Conservation (phyloP, 2,113 vertebrate genomes). For the Plectropomus leopardus region DNA sequence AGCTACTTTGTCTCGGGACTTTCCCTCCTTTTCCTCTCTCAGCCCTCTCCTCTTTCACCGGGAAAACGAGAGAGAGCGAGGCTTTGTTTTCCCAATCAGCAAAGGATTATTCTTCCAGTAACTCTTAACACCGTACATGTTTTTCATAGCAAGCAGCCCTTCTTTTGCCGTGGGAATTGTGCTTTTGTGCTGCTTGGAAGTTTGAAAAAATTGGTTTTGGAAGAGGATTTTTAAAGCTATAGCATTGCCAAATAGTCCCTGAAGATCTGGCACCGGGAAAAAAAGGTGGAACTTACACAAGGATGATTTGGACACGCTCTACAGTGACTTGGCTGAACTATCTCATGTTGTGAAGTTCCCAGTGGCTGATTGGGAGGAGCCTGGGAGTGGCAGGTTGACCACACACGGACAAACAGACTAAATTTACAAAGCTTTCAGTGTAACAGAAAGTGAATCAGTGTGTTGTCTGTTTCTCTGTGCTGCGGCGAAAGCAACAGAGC, state of each 20-base stretch:
- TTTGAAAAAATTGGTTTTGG: conserved; percentile 28
- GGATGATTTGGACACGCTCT: conserved; percentile 22
- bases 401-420: conserved; percentile 30
- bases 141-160: background rate
- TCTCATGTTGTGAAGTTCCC: conserved; percentile 22
- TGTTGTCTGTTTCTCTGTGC: conserved; percentile 17
- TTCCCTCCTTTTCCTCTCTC: conserved; percentile 41
- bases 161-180: background rate
- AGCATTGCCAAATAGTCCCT: background rate
- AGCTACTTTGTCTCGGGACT: conserved; percentile 65
- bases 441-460: conserved; percentile 22
- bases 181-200: background rate
- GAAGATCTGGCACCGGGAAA: conserved; percentile 1
- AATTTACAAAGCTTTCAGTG: conserved; percentile 28
- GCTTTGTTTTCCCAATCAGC: conserved; percentile 28
- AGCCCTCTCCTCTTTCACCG: conserved; percentile 3
- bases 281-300: conserved; percentile 19
- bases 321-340: conserved; percentile 29
- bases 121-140: background rate
- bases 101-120: conserved; percentile 6
- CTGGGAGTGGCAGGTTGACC: conserved; percentile 50
- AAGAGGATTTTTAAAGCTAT: background rate
- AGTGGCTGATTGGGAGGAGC: conserved; percentile 17
- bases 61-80: conserved; percentile 16
- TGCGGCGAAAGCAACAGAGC: background rate